These are phyloP conservation scores for Gonatopus flavifemur DNA, from an alignment of 1,140 invertebrate species.

Conservation along the genomic window DNA sequence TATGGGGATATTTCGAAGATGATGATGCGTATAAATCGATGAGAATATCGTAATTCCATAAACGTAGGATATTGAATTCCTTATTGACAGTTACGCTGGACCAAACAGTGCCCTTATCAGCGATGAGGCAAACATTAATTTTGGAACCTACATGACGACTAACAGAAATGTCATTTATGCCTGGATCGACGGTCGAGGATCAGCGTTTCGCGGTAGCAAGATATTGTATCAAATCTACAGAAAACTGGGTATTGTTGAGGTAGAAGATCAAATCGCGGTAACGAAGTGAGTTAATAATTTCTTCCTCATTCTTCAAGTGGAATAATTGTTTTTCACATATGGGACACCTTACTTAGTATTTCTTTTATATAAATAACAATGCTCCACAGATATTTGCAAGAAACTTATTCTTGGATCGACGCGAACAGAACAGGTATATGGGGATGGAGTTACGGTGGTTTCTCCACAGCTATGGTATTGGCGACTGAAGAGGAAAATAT, in stretches of 20 bases:
- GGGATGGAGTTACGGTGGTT: slow-evolving; percentile 73
- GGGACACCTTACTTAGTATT: too few species aligned
- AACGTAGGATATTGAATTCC: too few species aligned
- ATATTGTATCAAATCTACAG: slow-evolving; percentile 62
- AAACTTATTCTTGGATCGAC: slow-evolving; percentile 71
- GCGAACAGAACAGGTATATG: slow-evolving; percentile 70
- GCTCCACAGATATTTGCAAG: too few species aligned
- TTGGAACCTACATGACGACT: slow-evolving; percentile 64
- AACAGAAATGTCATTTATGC: slow-evolving; percentile 63
- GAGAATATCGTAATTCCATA: too few species aligned
- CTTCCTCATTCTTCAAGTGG: too few species aligned
- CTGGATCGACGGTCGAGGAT: slow-evolving; percentile 67
- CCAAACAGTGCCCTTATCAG: slow-evolving; percentile 64
- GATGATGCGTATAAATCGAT: too few species aligned
- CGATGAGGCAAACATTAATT: slow-evolving; percentile 58
- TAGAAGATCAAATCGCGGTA: slow-evolving; percentile 66
- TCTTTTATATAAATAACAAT: too few species aligned
- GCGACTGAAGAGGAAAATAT: slow-evolving; percentile 59
- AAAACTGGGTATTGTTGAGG: slow-evolving; percentile 65
- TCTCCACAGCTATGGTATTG: slow-evolving; percentile 48
- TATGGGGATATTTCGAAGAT: too few species aligned
- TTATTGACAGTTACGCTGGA: slow-evolving; percentile 63
- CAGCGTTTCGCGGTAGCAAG: slow-evolving; percentile 63
- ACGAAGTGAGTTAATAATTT: slow-evolving; percentile 62
- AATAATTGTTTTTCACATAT: too few species aligned